Evolutionary conservation across 2,797 vertebrate species (phyloP).

Genomic region (Clarias pachynema): DNA sequence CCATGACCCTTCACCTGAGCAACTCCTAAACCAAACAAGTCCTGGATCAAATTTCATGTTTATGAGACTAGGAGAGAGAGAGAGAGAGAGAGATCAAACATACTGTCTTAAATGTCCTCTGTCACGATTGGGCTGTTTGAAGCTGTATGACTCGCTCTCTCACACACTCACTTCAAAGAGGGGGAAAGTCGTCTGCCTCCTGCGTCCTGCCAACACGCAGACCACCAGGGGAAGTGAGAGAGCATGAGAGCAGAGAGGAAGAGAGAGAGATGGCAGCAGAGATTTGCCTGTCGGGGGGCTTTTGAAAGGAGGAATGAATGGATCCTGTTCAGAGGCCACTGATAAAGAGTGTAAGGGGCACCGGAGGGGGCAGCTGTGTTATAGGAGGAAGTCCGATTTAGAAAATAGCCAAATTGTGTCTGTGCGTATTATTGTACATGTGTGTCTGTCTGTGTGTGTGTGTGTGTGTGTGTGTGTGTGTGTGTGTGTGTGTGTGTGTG

Average conservation of each 20-base stretch:
- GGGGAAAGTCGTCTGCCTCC: conserved; percentile 55
- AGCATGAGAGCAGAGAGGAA: conserved; percentile 61
- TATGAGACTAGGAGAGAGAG: conserved; percentile 33
- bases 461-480: background rate
- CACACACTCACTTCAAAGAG: conserved; percentile 55
- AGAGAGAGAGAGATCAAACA: conserved; percentile 46
- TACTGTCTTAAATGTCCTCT: conserved; percentile 58
- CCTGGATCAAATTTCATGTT: conserved; percentile 71
- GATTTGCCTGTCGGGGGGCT: conserved; percentile 53
- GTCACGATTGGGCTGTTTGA: conserved; percentile 58
- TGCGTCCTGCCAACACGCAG: conserved; percentile 49
- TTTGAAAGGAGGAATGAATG: conserved; percentile 54
- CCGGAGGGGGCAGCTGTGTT: conserved; percentile 31
- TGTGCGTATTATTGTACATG: background rate
- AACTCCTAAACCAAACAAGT: conserved; percentile 70
- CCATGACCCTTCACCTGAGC: conserved; percentile 64
- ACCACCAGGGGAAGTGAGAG: conserved; percentile 52
- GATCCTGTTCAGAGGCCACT: conserved; percentile 52
- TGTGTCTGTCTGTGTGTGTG: conserved; percentile 14
- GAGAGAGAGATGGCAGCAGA: conserved; percentile 51
- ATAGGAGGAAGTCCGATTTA: conserved; percentile 25
- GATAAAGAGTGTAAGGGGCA: conserved; percentile 48
- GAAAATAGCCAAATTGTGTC: conserved; percentile 14
- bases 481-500: background rate
- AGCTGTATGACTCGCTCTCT: conserved; percentile 45